Evolutionary conservation across 2,797 vertebrate genomes (phyloP).

Genomic region (Periophthalmus magnuspinnatus): DNA sequence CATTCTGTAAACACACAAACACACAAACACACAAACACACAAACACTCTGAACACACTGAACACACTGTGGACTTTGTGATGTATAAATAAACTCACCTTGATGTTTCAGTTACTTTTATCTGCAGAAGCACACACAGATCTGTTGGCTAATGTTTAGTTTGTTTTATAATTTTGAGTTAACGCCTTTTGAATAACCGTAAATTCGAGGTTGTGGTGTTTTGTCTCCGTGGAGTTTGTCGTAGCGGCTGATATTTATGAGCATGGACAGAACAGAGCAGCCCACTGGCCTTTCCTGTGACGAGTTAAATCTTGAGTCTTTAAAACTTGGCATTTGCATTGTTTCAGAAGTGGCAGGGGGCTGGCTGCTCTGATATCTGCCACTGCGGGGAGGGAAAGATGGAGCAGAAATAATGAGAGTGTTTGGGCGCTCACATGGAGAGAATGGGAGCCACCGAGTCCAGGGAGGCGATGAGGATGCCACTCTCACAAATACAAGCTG

Average conservation of each 20-base stretch:
- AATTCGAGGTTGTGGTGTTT: neutral
- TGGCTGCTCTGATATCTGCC: slow-evolving; percentile 37
- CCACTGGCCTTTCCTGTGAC: slow-evolving; percentile 23
- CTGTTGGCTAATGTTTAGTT: neutral
- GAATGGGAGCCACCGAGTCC: slow-evolving; percentile 94
- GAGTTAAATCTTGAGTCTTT: slow-evolving; percentile 32
- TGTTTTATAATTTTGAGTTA: neutral
- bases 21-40: too few species aligned
- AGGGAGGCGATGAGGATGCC: slow-evolving; percentile 98
- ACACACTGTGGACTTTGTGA: too few species aligned
- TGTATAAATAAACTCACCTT: too few species aligned
- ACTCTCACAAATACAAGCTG: slow-evolving; percentile 94
- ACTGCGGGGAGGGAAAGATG: slow-evolving; percentile 21
- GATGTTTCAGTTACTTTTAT: neutral
- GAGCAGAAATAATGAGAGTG: slow-evolving; percentile 26
- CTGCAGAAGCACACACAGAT: neutral
- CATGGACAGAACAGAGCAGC: slow-evolving; percentile 16
- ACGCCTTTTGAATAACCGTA: neutral
- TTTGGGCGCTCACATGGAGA: slow-evolving; percentile 87
- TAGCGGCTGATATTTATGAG: slow-evolving; percentile 21
- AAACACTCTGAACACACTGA: too few species aligned
- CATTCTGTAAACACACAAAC: too few species aligned
- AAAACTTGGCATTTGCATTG: slow-evolving; percentile 42
- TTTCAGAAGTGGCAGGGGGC: slow-evolving; percentile 28
- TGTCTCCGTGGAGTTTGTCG: slow-evolving; percentile 17